These are phyloP conservation scores for Siniperca knerii DNA, from an alignment of 2,113 vertebrate species.

Conservation along the genomic window DNA sequence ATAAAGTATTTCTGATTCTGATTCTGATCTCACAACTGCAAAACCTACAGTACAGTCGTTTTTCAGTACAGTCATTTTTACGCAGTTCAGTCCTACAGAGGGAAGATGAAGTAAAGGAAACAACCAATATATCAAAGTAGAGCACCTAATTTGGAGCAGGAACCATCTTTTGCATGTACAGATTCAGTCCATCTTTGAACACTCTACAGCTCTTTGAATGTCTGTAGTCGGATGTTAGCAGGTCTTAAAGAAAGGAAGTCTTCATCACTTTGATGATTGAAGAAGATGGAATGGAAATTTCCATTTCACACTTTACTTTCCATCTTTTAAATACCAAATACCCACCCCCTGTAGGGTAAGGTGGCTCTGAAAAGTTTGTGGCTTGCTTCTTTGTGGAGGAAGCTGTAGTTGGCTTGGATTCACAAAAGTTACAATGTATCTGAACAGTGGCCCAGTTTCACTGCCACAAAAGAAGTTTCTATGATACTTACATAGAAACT, in stretches of 20 bases:
- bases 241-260: not conserved
- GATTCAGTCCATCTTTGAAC: not conserved
- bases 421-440: not conserved
- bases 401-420: not conserved
- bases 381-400: not conserved
- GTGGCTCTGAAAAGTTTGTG: not conserved
- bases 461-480: not conserved
- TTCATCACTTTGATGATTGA: constrained; percentile 1
- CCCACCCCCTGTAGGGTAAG: not conserved
- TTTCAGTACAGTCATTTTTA: not conserved
- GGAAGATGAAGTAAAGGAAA: not conserved
- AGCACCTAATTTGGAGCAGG: not conserved
- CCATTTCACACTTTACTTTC: not conserved
- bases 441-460: constrained; percentile 9
- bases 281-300: not conserved
- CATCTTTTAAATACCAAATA: constrained; percentile 7
- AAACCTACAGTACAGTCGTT: not conserved
- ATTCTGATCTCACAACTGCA: not conserved
- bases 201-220: not conserved
- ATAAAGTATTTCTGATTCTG: no score
- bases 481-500: not conserved
- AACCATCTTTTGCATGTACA: not conserved
- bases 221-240: not conserved
- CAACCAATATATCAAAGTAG: not conserved
- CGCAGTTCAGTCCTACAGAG: not conserved